These are phyloP conservation scores for Drosophila austrosaltans DNA, from an alignment of 2,888 invertebrate species.

Conservation along the genomic window DNA sequence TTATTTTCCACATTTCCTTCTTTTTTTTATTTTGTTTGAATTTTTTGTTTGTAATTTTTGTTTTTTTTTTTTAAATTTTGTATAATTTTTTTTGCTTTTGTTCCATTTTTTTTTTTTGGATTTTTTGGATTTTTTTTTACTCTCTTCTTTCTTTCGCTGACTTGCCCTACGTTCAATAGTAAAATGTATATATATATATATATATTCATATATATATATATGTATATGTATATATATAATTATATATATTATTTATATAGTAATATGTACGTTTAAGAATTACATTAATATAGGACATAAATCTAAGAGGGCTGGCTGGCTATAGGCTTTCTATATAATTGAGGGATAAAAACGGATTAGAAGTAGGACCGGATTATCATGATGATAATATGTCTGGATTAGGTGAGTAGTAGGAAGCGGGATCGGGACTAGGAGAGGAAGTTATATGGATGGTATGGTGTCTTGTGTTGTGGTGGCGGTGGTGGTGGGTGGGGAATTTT, in stretches of 20 bases:
- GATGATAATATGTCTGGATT: not conserved
- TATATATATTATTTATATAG: slow-evolving; percentile 60
- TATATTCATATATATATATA: slow-evolving; percentile 45
- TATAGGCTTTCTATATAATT: slow-evolving; percentile 39
- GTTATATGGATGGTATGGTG: not conserved
- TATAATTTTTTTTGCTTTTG: slow-evolving; percentile 43
- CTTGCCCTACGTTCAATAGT: slow-evolving; percentile 71
- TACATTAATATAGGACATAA: slow-evolving; percentile 75
- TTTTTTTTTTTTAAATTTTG: slow-evolving; percentile 33
- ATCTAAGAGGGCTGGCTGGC: slow-evolving; percentile 65
- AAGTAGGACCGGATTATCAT: not conserved
- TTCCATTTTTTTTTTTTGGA: slow-evolving; percentile 46
- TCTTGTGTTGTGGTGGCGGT: not conserved
- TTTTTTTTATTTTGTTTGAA: slow-evolving; percentile 52
- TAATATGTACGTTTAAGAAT: slow-evolving; percentile 76
- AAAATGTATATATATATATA: slow-evolving; percentile 75
- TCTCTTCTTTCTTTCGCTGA: slow-evolving; percentile 38
- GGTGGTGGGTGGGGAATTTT: slow-evolving; percentile 6
- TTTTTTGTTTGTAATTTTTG: slow-evolving; percentile 44
- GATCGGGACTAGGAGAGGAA: slow-evolving; percentile 3
- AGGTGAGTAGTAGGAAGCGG: slow-evolving; percentile 22
- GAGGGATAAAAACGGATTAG: slow-evolving; percentile 12
- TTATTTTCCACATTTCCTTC: slow-evolving; percentile 23
- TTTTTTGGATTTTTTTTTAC: slow-evolving; percentile 27
- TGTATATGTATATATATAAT: slow-evolving; percentile 72